phyloP scores from a whole-genome alignment of 92 coral and sea anemone genomes.

The Virgularia gustaviana region DNA sequence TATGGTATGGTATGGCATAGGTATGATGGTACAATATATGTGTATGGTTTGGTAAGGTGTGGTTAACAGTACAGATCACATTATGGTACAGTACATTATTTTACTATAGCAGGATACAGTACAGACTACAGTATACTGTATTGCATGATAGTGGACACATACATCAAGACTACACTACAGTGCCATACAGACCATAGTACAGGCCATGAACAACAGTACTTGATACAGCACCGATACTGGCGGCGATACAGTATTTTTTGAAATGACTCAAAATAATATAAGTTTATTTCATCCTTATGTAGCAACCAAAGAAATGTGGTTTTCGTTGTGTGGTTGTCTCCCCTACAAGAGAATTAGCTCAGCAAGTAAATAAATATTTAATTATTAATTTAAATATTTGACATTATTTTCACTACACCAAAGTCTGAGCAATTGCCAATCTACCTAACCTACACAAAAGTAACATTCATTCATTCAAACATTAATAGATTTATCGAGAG shows the following conservation, averaged over 20 bases:
- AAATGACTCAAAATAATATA: no score
- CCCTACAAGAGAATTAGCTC: slow-evolving; percentile 94
- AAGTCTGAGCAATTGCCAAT: not conserved
- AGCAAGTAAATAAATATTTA: slow-evolving; percentile 59
- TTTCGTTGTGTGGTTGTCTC: slow-evolving; percentile 92
- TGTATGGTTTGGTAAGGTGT: no score
- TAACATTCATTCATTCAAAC: not conserved
- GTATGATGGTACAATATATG: not conserved
- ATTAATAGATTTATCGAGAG: slow-evolving; percentile 77
- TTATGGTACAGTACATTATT: no score
- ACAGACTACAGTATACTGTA: no score
- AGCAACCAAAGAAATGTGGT: slow-evolving; percentile 72
- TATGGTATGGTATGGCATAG: not conserved
- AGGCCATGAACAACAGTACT: no score
- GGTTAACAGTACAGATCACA: no score
- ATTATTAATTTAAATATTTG: not conserved
- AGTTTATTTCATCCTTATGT: not conserved
- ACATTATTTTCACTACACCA: not conserved
- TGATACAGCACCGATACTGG: no score
- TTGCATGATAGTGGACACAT: no score
- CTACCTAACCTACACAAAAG: not conserved
- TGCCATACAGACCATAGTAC: no score
- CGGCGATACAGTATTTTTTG: no score
- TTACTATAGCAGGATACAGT: no score
- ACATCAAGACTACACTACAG: no score